Evolutionary conservation across 2,113 vertebrate genomes (phyloP).

Genomic region (Barnardius zonarius): DNA sequence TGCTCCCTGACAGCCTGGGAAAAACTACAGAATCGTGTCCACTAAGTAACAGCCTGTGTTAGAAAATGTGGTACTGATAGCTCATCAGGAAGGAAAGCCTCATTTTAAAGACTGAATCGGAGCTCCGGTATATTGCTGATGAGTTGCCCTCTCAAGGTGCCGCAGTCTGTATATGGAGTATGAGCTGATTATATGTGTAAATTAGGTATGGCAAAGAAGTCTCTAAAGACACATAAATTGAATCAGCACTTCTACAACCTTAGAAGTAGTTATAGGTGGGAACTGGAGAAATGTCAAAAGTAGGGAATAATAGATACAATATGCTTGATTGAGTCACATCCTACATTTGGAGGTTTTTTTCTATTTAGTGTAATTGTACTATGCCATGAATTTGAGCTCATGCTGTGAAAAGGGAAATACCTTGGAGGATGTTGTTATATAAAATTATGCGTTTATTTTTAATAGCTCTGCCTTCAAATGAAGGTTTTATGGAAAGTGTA

Average conservation of each 20-base stretch:
- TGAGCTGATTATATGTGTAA: not conserved
- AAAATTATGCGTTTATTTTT: not conserved
- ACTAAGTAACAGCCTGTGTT: not conserved
- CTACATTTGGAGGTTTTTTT: not conserved
- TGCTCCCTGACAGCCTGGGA: not conserved
- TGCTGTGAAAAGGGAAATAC: not conserved
- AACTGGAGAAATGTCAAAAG: not conserved
- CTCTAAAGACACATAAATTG: not conserved
- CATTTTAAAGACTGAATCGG: not conserved
- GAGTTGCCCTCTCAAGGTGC: not conserved
- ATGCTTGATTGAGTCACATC: not conserved
- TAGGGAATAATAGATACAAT: not conserved
- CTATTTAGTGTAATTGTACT: not conserved
- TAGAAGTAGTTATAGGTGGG: not conserved
- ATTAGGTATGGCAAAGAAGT: not conserved
- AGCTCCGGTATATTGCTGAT: not conserved
- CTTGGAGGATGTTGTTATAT: not conserved
- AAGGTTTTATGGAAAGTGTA: not conserved
- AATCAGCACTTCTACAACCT: not conserved
- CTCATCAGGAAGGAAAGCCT: not conserved
- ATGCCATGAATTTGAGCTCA: not conserved
- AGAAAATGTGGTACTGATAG: not conserved
- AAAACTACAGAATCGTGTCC: not conserved
- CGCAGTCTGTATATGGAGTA: not conserved
- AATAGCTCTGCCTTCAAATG: not conserved